Evolutionary conservation across 2,113 vertebrate genomes (phyloP).

Genomic region (Callipepla squamata): DNA sequence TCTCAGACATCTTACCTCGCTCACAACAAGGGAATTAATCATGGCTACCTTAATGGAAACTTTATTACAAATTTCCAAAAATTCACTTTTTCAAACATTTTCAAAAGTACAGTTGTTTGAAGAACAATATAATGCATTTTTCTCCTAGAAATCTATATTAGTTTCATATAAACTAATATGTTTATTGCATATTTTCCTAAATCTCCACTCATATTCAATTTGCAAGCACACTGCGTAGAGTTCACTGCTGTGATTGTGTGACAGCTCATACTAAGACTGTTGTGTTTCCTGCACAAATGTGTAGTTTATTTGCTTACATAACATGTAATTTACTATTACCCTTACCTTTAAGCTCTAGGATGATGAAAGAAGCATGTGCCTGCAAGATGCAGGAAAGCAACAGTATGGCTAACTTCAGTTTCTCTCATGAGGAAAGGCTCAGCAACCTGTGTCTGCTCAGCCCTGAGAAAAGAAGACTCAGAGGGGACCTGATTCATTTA

Average conservation of each 20-base stretch:
- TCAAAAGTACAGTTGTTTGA: background rate
- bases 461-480: too few species aligned
- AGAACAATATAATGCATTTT: background rate
- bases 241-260: background rate
- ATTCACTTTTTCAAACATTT: background rate
- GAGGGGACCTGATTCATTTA: too few species aligned
- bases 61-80: background rate
- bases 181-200: background rate
- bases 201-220: background rate
- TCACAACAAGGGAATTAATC: background rate
- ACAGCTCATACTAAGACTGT: background rate
- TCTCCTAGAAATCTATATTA: background rate
- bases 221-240: background rate
- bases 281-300: accelerated
- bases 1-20: background rate
- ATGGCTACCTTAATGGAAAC: background rate
- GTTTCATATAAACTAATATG: background rate
- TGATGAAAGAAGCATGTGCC: background rate
- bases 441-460: too few species aligned
- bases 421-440: too few species aligned
- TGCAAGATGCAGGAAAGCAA: background rate
- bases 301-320: background rate
- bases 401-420: background rate
- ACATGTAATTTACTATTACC: background rate
- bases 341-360: background rate